Base-by-base conservation (phyloP, 2,113 vertebrate species). In the Conger conger region DNA sequence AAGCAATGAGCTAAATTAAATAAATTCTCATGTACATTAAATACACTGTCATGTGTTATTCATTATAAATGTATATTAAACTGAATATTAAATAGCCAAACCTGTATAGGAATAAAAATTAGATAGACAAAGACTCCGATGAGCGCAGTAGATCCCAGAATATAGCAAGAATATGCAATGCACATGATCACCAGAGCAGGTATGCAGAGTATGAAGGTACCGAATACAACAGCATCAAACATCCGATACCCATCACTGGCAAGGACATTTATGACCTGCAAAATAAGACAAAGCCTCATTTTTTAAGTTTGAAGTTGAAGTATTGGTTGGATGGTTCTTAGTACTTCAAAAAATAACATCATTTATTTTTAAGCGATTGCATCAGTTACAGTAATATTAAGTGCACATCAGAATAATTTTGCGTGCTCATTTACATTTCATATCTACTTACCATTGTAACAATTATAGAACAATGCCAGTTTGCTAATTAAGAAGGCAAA, bases 181-280 rank as follows among this genome's bases (percentile, higher is more conserved):
- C 94, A 94, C 4, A 91, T 76, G 0, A 91, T 9, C 33, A 96
- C 88, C 54, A 96, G 87, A 30, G 95, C 37, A 0, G 95, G 96
- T 0, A 90, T 76, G 38, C 88, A 88, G 38, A 96, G 36, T 17
- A 91, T 2, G 40, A 96, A 91, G n/a, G 93, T 94, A 37, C 92
- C 93, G 81, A 94, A 92, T 81, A 96, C 7, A 35, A 92, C 91
- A 0, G 95, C 94, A 50, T 97, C 96, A 82, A 96, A 96, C 45
- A 97, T 30, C n/a, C 90, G 92, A 87, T 95, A 93, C 23, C 96
- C 93, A 40, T 97, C 96, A 30, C 82, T 95, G 36, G 94, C 94
- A 79, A 97, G 86, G 18, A 95, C 81, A 27, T 96, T 96, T 86
- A 97, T 93, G 83, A 95, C 90, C 97, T 97, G 89, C 35, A 30